Base-by-base conservation (phyloP, 1,140 invertebrate species). In the Zaprionus taronus region DNA sequence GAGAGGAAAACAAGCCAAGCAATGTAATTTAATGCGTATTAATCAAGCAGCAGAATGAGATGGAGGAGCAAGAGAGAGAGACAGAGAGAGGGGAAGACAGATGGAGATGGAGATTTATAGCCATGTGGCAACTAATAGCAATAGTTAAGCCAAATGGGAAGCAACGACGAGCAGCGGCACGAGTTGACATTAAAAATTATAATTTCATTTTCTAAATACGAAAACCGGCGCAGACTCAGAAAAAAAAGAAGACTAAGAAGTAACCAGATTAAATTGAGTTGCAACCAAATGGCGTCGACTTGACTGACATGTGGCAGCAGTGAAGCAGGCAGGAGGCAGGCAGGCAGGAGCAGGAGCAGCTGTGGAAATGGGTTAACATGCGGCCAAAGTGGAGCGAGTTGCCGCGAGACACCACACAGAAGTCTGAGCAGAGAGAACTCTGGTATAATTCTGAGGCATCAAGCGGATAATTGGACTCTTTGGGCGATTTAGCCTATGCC, bases 301-400 rank as follows among this genome's bases (percentile, higher is more conserved):
- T 81, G 61, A 80, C 64, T 55, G 68, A 63, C 67, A 65, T 53
- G 61, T 78, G 22, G 31, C 36, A 47, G 66, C n/a, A 34, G 72
- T 44, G 20, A 7, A 2, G 47, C 28, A 15, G 47, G 20, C n/a
- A 53, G 38, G 38, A 15, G 47, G 28, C n/a, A 53, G 15, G 38
- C 14, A 17, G 58, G 41, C 5, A 60, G 51, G 31, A 34, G 56
- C 11, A n/a, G 41, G 11, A 47, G 66, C 66, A 57, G 66, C 66
- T 76, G 68, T 57, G 49, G 63, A 76, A 87, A 86, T 86, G 77
- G 83, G 80, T 83, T 80, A 86, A 72, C 68, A 76, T 74, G n/a
- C 53, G 58, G 64, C 67, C 64, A 56, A 75, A 72, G 49, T 72
- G 28, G 76, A 72, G 64, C 78, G 55, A 78, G 68, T n/a, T 17